phyloP scores from a whole-genome alignment of 1,140 invertebrate species.

The Leguminivora glycinivorella region DNA sequence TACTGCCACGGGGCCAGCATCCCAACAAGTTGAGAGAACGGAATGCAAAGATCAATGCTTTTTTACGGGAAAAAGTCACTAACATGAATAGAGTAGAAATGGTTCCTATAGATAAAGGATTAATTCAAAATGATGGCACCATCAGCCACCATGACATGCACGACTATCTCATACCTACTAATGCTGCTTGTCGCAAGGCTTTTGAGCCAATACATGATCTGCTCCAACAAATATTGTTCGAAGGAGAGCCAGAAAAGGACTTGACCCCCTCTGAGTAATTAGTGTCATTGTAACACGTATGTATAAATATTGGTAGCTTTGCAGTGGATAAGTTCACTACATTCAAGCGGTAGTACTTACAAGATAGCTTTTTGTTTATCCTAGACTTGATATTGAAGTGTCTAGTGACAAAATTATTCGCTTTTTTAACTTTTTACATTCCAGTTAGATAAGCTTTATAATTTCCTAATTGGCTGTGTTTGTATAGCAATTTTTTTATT shows the following conservation, averaged over 20 bases:
- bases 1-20: conserved; percentile 90
- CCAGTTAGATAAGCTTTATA: conserved; percentile 67
- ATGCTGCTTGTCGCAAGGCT: conserved; percentile 89
- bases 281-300: conserved; percentile 31
- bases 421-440: conserved; percentile 65
- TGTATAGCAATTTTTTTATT: conserved; percentile 31
- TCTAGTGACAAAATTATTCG: conserved; percentile 51
- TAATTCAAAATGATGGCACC: conserved; percentile 87
- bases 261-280: conserved; percentile 85
- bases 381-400: conserved; percentile 63
- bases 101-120: conserved; percentile 86
- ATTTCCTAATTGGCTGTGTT: conserved; percentile 51
- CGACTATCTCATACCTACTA: conserved; percentile 92
- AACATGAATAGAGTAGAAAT: conserved; percentile 83
- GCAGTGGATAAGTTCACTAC: conserved; percentile 71
- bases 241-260: conserved; percentile 86
- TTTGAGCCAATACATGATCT: conserved; percentile 90
- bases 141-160: conserved; percentile 93
- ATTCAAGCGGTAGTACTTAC: conserved; percentile 72
- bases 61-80: conserved; percentile 82
- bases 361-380: conserved; percentile 74
- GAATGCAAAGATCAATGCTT: conserved; percentile 86
- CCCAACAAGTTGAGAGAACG: conserved; percentile 89
- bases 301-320: conserved; percentile 50
- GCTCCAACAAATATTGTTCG: conserved; percentile 85